Evolutionary conservation across 2,888 invertebrate genomes (phyloP).

Genomic region (Oligia strigilis): DNA sequence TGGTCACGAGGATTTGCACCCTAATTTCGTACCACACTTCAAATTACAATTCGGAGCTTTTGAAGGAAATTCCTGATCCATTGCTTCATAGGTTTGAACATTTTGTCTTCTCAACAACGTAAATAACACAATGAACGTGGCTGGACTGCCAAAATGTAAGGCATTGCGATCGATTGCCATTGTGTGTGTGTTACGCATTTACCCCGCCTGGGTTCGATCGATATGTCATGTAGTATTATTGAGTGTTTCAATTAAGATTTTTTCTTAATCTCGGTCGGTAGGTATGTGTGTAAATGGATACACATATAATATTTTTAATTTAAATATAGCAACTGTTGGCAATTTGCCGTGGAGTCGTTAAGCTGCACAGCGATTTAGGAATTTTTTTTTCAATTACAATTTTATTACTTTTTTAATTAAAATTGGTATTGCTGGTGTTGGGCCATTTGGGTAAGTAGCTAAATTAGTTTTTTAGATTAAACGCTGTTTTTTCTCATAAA

Average conservation of each 20-base stretch:
- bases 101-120: neutral
- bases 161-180: neutral
- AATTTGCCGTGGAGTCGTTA: conserved; percentile 9
- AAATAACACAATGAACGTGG: neutral
- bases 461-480: neutral
- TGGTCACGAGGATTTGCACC: neutral
- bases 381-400: conserved; percentile 9
- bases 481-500: neutral
- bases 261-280: neutral
- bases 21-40: neutral
- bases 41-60: neutral
- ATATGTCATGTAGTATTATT: neutral
- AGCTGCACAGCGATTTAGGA: neutral
- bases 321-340: conserved; percentile 10
- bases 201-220: neutral
- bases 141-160: neutral
- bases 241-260: neutral
- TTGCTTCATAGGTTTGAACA: neutral
- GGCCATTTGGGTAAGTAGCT: neutral
- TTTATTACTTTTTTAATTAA: conserved; percentile 25
- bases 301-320: neutral
- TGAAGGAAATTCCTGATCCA: neutral
- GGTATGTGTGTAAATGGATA: neutral
- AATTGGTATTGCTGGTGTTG: conserved; percentile 1
- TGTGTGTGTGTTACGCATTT: neutral